Evolutionary conservation across 2,888 invertebrate species (phyloP).

Genomic region (Hemistola chrysoprasaria): DNA sequence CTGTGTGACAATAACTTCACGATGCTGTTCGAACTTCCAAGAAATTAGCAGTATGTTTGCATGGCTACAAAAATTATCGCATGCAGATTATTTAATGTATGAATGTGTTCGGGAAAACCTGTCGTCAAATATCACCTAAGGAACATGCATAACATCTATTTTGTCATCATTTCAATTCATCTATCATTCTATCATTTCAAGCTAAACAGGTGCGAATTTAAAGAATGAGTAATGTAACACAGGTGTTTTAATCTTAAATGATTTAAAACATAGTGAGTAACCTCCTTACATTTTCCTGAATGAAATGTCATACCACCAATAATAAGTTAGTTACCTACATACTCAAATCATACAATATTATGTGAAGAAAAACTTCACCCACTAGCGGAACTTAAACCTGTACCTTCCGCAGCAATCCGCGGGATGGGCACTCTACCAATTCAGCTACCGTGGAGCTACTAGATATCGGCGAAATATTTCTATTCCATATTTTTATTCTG

Average conservation of each 20-base stretch:
- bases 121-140: neutral
- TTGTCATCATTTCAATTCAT: conserved; percentile 11
- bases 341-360: too few species aligned
- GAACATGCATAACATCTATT: neutral
- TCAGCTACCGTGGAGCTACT: too few species aligned
- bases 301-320: neutral
- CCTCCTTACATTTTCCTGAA: conserved; percentile 9
- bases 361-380: too few species aligned
- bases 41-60: too few species aligned
- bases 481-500: too few species aligned
- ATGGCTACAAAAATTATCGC: conserved; percentile 5
- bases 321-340: too few species aligned
- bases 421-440: too few species aligned
- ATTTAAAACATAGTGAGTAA: conserved; percentile 7
- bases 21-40: too few species aligned
- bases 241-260: neutral
- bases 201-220: conserved; percentile 12
- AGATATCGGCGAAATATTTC: too few species aligned
- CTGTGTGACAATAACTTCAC: too few species aligned
- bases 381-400: too few species aligned
- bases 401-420: too few species aligned
- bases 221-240: conserved; percentile 11
- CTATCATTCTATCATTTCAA: conserved; percentile 16
- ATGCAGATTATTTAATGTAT: conserved; percentile 6
- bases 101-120: conserved; percentile 10